Conservation (phyloP, 2,888 invertebrate species). For the Leptura quadrifasciata region DNA sequence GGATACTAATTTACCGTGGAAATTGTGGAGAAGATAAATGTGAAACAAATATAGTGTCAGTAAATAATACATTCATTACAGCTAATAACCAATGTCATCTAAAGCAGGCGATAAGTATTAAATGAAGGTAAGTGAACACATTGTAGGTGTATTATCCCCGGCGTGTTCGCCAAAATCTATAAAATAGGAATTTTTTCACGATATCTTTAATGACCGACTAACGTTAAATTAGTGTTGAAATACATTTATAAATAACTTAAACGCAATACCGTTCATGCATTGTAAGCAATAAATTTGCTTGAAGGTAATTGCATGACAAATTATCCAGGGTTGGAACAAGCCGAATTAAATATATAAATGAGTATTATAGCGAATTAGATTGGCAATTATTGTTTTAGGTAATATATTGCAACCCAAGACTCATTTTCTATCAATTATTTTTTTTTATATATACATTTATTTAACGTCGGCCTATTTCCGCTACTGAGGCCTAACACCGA, state of each 20-base stretch:
- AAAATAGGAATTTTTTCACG: background rate
- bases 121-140: too few species aligned
- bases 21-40: too few species aligned
- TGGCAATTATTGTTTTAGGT: background rate
- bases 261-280: conserved; percentile 20
- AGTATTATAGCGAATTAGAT: background rate
- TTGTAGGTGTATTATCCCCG: background rate
- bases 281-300: conserved; percentile 25
- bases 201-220: background rate
- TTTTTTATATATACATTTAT: too few species aligned
- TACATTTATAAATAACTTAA: conserved; percentile 19
- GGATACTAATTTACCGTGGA: too few species aligned
- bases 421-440: too few species aligned
- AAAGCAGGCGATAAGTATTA: too few species aligned
- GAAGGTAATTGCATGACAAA: conserved; percentile 28
- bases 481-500: too few species aligned
- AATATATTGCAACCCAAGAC: too few species aligned
- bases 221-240: conserved; percentile 28
- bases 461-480: too few species aligned
- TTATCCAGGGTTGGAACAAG: conserved; percentile 10
- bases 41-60: too few species aligned
- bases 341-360: background rate
- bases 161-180: conserved; percentile 7
- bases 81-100: too few species aligned
- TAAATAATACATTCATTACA: too few species aligned